Evolutionary conservation across 2,888 invertebrate species (phyloP), one percentile per base, ranked within the genome.

Genomic region (Gisinianus flammeolus): DNA sequence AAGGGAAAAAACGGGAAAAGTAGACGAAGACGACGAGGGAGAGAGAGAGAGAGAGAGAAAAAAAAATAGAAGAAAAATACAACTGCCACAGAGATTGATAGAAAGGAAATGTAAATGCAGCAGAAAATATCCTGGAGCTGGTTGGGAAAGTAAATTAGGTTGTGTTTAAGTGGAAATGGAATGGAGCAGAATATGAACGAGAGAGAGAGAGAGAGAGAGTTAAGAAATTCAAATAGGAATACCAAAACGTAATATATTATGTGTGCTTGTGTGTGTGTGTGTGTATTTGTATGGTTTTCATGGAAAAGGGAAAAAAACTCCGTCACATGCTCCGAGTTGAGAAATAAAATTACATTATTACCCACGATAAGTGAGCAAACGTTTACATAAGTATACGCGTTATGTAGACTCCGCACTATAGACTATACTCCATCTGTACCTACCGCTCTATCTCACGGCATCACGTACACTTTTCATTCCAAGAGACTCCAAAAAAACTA

Each of bases 341-440:
- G 33, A 67, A 67, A 67, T 67, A 31, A 67, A 67, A 67, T 67
- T 31, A 35, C 30, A 33, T 67, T 67, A 67, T 67, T 67, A 33
- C 62, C 26, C 62, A 62, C 8, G 28, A 22, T 67, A n/a, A 31
- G 67, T 33, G 67, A 35, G 67, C n/a, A 3, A 67, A 67, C 6
- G 67, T 16, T 2, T 1, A 28, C 6, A 67, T 28, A 64, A 22
- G 67, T 19, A 19, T 67, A 35, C n/a, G 33, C 30, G 62, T 62
- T 62, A 62, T 28, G 26, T 3, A 62, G 6, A 54, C 54, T 62
- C 12, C 62, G 26, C 2, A 22, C 28, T 10, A 66, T 30, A 28
- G 6, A 28, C 66, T 28, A n/a, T 58, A 16, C 56, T 24, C 28
- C 4, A 26, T 1, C 24, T 4, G 28, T 8, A 26, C 28, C 16